Evolutionary conservation across 1,140 invertebrate species (phyloP).

Genomic region (Spodoptera frugiperda): DNA sequence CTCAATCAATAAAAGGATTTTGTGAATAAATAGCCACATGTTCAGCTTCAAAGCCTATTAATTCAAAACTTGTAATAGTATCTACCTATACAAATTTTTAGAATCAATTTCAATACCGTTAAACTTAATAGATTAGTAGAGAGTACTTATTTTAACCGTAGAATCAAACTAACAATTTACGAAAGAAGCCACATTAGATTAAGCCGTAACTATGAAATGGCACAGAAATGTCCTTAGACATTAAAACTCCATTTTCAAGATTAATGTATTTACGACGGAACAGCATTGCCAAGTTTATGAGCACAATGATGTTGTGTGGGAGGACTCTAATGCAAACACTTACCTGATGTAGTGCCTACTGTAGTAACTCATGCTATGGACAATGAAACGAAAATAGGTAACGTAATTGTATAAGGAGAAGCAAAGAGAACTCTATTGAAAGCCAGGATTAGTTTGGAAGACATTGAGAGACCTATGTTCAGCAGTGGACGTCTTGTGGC

Average conservation of each 20-base stretch:
- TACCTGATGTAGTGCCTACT: slow-evolving; percentile 16
- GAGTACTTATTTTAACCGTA: no score
- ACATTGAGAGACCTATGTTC: no score
- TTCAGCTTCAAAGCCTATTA: no score
- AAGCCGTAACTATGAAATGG: neutral
- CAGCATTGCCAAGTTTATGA: slow-evolving; percentile 78
- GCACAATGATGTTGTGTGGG: slow-evolving; percentile 65
- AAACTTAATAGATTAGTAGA: neutral
- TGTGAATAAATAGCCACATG: no score
- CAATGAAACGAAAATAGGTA: slow-evolving; percentile 7
- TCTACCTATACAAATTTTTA: neutral
- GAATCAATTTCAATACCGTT: neutral
- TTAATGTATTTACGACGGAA: slow-evolving; percentile 63
- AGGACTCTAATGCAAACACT: slow-evolving; percentile 41
- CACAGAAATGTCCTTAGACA: slow-evolving; percentile 58
- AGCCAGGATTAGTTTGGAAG: no score
- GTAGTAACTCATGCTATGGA: slow-evolving; percentile 19
- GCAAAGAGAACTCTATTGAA: no score
- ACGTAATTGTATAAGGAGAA: neutral
- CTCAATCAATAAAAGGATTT: no score
- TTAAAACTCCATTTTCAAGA: slow-evolving; percentile 64
- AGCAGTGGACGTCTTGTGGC: no score
- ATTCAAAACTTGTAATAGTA: no score
- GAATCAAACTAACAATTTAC: no score
- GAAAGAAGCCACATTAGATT: no score